Evolutionary conservation across 1,140 invertebrate species (phyloP), one percentile per base, ranked within the genome.

Genomic region (Augochlora pura): DNA sequence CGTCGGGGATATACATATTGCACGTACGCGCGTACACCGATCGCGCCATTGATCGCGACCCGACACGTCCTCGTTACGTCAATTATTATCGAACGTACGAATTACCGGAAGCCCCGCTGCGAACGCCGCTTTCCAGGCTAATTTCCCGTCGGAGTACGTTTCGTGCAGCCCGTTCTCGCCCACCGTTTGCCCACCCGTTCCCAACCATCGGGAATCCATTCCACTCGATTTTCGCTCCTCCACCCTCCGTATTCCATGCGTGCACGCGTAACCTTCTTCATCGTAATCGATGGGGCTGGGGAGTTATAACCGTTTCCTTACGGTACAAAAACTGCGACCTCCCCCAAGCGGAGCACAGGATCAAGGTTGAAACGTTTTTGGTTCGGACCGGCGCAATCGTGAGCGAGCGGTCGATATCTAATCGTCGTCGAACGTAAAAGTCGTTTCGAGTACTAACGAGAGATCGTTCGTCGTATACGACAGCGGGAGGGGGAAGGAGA

Each of bases 41-140:
- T 87, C 86, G 77, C 66, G 67, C 63, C 69, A 87, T 82, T 81
- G 82, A 86, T 86, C 85, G 85, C 32, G 27, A 18, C 60, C 67
- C 75, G 57, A 59, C 81, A 77, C 79, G 77, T 88, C 86, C 86
- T 86, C 84, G 87, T 89, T 88, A 87, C 84, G 86, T 86, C 86
- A 88, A 89, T 89, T 87, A 88, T 87, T 88, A 86, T 88, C 77
- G 82, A 86, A 60, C 80, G 77, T 79, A 83, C 82, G 82, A 84
- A 89, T 83, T 84, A 82, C 79, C 84, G 82, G 80, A 88, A 83
- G 87, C 74, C 59, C 76, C 87, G 72, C 71, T 64, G 66, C 83
- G 77, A 81, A 70, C 79, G 68, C 70, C 67, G 85, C 82, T 86
- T 84, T 87, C 82, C 75, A 79, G 76, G 75, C 57, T 86, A 86